phyloP scores from a whole-genome alignment of 2,113 vertebrate genomes.

The Anoplopoma fimbria region DNA sequence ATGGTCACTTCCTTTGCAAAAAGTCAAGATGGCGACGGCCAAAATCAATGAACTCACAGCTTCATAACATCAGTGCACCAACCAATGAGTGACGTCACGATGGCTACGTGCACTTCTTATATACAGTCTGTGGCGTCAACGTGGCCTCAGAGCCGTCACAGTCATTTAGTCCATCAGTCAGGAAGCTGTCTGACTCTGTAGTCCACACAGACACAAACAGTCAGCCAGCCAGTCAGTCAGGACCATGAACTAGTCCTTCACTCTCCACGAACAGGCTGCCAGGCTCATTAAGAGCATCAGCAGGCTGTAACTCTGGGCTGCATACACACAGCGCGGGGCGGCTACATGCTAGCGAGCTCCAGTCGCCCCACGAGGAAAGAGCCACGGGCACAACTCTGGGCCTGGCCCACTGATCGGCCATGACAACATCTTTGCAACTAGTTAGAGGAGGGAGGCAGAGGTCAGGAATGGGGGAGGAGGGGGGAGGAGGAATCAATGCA shows the following conservation, averaged over 20 bases:
- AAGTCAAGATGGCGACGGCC: no score
- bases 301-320: slow-evolving; percentile 87
- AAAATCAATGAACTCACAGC: no score
- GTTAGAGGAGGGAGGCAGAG: slow-evolving; percentile 86
- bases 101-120: no score
- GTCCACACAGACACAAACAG: no score
- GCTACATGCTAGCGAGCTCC: slow-evolving; percentile 59
- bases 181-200: no score
- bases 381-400: slow-evolving; percentile 94
- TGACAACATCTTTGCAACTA: slow-evolving; percentile 99
- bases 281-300: slow-evolving; percentile 96
- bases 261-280: slow-evolving; percentile 92
- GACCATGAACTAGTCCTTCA: slow-evolving; percentile 68
- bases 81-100: no score
- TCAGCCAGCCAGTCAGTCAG: slow-evolving; percentile 53
- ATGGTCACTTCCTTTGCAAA: no score
- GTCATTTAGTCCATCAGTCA: no score
- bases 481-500: slow-evolving; percentile 73
- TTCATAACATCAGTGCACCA: no score
- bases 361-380: slow-evolving; percentile 89
- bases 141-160: no score
- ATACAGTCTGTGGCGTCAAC: no score
- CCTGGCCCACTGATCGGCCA: slow-evolving; percentile 92
- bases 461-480: slow-evolving; percentile 25
- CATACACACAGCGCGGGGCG: slow-evolving; percentile 51